Evolutionary conservation across 2,888 invertebrate genomes (phyloP), one percentile per base, ranked within the genome.

Genomic region (Caenorhabditis sulstoni): DNA sequence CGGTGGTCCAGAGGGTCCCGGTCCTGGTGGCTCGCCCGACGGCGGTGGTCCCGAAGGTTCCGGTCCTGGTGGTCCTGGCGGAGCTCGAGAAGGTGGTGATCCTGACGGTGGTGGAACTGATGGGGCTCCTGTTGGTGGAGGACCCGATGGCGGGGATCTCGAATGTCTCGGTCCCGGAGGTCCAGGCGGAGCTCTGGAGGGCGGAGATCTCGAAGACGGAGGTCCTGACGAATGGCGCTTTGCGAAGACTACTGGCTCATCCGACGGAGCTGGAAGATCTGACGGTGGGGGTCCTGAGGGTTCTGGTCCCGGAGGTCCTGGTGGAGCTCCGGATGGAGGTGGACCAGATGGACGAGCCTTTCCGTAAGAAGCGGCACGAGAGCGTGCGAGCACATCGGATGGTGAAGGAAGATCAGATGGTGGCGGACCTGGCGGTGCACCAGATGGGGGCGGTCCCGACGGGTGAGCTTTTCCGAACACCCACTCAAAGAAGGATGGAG

Each of bases 11-110:
- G 67, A 59, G 41, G 61, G 61, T n/a, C 44, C 45, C 7, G 52
- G 35, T 41, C 67, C 58, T n/a, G 70, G 47, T 39, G 70, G 61
- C 1, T 7, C 14, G 5, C 41, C 57, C 9, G 57, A 39, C 37
- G 55, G 55, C 59, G 68, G 68, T 41, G 59, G 68, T 41, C 59
- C 70, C 12, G 67, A 59, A 41, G 61, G 61, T n/a, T 35, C 45
- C 7, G 52, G 35, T 41, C 67, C 58, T n/a, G 49, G 52, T 7
- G 18, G 52, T n/a, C 53, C 41, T 23, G 49, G 41, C 29, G 59
- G 44, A 2, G 14, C 45, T 23, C n/a, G 55, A 4, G 49, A 50
- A 18, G 59, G 67, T 20, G 65, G 65, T 45, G 65, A 58, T 12
- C 41, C 41, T 1, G 35, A 18, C 29, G 59, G 59, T 3, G 8